These are phyloP conservation scores for Leptinotarsa haldemani DNA, from an alignment of 2,888 invertebrate species.

Conservation along the genomic window DNA sequence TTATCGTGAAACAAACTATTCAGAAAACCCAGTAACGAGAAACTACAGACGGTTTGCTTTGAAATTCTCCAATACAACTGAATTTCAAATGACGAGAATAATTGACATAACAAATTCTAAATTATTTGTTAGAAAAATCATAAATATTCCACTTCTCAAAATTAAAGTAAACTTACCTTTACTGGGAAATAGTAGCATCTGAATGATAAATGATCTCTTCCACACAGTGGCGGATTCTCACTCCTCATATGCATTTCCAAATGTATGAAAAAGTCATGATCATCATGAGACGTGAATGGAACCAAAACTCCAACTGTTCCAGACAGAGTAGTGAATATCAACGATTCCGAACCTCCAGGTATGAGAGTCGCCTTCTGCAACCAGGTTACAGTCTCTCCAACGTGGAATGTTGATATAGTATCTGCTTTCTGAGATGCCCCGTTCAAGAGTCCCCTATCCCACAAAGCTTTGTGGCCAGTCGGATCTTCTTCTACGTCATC, in stretches of 20 bases:
- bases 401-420: constrained; percentile 91
- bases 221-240: constrained; percentile 95
- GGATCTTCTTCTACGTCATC: constrained; percentile 99
- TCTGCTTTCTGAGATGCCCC: constrained; percentile 96
- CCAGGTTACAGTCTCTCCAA: constrained; percentile 96
- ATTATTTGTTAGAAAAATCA: not conserved
- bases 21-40: too few relatives aligned
- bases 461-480: constrained; percentile 96
- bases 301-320: constrained; percentile 94
- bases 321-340: constrained; percentile 95
- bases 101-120: too few relatives aligned
- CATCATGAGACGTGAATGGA: constrained; percentile 95
- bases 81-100: too few relatives aligned
- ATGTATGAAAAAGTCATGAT: constrained; percentile 99
- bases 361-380: constrained; percentile 91
- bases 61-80: too few relatives aligned
- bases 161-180: constrained; percentile 85
- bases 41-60: too few relatives aligned
- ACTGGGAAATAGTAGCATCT: constrained; percentile 98
- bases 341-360: constrained; percentile 96
- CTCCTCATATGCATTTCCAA: constrained; percentile 99
- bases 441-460: constrained; percentile 78
- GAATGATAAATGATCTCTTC: constrained; percentile 96
- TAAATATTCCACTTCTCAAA: too few relatives aligned
- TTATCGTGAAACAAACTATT: too few relatives aligned